Percentiles rank a stretch among this genome's conserved stretches.
These are phyloP conservation scores for Genyomyrus donnyi DNA, from an alignment of 2,113 vertebrate genomes.

Conservation along the genomic window DNA sequence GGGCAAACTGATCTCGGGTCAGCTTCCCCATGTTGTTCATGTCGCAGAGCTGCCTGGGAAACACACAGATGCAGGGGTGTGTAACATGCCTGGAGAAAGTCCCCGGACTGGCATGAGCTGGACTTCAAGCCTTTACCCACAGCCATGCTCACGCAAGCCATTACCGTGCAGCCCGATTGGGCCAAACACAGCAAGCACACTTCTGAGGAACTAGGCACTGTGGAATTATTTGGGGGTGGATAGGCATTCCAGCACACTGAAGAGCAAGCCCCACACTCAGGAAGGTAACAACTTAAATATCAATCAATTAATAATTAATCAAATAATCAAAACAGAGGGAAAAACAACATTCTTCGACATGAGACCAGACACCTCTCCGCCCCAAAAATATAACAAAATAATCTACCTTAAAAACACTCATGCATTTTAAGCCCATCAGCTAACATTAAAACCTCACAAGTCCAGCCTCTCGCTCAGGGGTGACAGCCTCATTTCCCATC, in stretches of 20 bases:
- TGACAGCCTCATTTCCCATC: not conserved
- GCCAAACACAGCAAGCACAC: not conserved
- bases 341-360: not conserved
- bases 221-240: not conserved
- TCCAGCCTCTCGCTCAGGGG: not conserved
- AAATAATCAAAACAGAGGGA: not conserved
- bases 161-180: too few species aligned
- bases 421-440: not conserved
- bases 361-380: not conserved
- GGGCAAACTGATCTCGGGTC: conserved; percentile 89
- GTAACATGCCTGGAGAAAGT: not conserved
- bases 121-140: not conserved
- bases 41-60: conserved; percentile 87
- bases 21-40: conserved; percentile 87
- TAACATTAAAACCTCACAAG: not conserved
- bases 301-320: not conserved
- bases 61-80: conserved; percentile 31
- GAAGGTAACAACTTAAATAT: not conserved
- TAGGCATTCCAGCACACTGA: not conserved
- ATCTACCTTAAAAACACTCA: not conserved
- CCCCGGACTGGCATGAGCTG: not conserved
- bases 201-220: not conserved
- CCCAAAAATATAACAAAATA: not conserved
- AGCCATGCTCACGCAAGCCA: not conserved
- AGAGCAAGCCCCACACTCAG: not conserved